A percentile compares a stretch with the other conserved stretches of the same genome.
These are phyloP conservation scores for Lasioglossum malachurum DNA, from an alignment of 2,888 invertebrate species.

Conservation along the genomic window DNA sequence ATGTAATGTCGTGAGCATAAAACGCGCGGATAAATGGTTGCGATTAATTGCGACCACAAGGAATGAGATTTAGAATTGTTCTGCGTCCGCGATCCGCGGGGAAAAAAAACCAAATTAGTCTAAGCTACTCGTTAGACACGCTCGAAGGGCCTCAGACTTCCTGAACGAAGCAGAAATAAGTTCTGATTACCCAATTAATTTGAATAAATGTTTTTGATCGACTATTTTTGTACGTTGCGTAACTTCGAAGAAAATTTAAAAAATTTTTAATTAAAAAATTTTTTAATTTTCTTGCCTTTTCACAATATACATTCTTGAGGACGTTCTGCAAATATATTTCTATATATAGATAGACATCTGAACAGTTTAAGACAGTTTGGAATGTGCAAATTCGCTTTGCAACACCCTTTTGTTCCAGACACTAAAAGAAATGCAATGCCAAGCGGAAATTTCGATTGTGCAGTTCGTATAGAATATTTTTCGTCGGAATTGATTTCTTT, in stretches of 20 bases:
- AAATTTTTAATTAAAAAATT: too few relatives aligned
- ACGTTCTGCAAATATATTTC: not conserved
- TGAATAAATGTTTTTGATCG: conserved; percentile 31
- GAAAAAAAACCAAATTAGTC: conserved; percentile 43
- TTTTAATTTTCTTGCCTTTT: not conserved
- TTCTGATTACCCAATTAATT: conserved; percentile 50
- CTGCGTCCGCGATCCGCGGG: conserved; percentile 53
- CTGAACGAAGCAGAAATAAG: conserved; percentile 55
- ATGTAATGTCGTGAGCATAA: not conserved
- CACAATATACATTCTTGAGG: not conserved
- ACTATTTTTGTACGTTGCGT: not conserved
- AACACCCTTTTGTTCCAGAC: not conserved
- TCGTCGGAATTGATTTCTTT: conserved; percentile 17
- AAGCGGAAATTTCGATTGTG: conserved; percentile 15
- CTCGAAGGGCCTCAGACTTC: conserved; percentile 53
- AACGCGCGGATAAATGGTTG: not conserved
- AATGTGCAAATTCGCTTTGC: not conserved
- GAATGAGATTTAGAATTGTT: conserved; percentile 44
- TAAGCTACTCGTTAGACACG: conserved; percentile 69
- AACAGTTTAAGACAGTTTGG: not conserved
- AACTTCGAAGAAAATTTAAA: not conserved
- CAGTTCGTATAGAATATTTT: conserved; percentile 14
- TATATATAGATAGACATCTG: not conserved
- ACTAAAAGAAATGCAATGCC: conserved; percentile 16
- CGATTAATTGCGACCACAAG: conserved; percentile 1